Base-by-base conservation (phyloP, 2,888 invertebrate genomes). In the Saturnia pavonia region DNA sequence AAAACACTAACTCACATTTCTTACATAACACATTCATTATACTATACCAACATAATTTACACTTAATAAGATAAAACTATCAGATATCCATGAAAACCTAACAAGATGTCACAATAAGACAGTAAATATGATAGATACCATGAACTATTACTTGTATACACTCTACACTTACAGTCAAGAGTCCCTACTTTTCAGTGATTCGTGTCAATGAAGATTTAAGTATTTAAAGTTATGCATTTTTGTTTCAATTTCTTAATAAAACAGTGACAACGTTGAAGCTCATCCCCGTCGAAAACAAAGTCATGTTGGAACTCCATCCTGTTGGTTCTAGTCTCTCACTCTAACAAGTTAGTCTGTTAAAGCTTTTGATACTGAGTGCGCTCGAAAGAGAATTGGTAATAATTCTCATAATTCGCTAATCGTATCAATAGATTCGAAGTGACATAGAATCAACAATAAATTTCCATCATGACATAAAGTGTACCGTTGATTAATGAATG, bases 381-480 rank as follows among this genome's bases (percentile, higher is more conserved):
- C 69, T 69, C 74, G 77, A 71, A 75, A 73, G 68, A 73, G 73
- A 74, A 74, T 75, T 76, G 76, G 76, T 27, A 34, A 67, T 43
- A 54, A 67, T 70, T 70, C 43, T 67, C 54, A 40, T 42, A 27
- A 42, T 67, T 66, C 43, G 67, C 66, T 66, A 16, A 74, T 77
- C 76, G 75, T 80, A 80, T 83, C 82, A 85, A 85, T 85, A 83
- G 54, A 54, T 40, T 75, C 19, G n/a, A 7, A 25, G 40, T 65
- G 65, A 65, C 65, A 40, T 40, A 40, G 19, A 65, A 12, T 25
- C 65, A n/a, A 65, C 65, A 65, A 34, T n/a, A 78, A 75, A 82
- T 87, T 85, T 91, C 89, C 89, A 84, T 82, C 86, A 86, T 88
- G 89, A 88, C 89, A 86, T 88, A 78, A 78, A 72, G 70, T 77